These are phyloP conservation scores for Synanthedon myopaeformis DNA, from an alignment of 2,888 invertebrate species.

Conservation along the genomic window DNA sequence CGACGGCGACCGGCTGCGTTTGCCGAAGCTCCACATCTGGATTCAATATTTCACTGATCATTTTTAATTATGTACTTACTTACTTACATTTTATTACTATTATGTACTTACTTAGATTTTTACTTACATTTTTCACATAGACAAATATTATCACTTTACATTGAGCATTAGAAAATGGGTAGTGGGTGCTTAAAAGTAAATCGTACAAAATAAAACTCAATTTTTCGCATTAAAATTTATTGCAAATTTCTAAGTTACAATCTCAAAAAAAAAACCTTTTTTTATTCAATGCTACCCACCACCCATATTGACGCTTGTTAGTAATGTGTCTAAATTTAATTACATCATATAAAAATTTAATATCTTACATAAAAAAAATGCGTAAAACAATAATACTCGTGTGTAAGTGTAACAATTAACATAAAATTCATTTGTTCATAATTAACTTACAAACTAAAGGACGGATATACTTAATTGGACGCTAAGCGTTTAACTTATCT, in stretches of 20 bases:
- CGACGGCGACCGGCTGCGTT: constrained; percentile 78
- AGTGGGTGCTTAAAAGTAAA: constrained; percentile 40
- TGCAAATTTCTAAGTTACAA: constrained; percentile 19
- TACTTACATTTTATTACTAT: not conserved
- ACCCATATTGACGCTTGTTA: constrained; percentile 28
- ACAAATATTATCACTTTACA: not conserved
- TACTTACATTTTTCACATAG: not conserved
- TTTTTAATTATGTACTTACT: no score
- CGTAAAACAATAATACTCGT: not conserved
- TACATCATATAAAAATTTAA: not conserved
- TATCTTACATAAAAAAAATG: not conserved
- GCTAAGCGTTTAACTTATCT: no score
- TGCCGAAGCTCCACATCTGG: constrained; percentile 27
- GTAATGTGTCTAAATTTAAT: constrained; percentile 9
- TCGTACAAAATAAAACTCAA: constrained; percentile 44
- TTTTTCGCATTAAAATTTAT: constrained; percentile 25
- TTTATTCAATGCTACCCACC: constrained; percentile 48
- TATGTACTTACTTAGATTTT: not conserved
- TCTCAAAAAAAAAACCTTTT: constrained; percentile 17
- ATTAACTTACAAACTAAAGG: no score
- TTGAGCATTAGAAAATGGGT: constrained; percentile 19
- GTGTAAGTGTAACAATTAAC: no score
- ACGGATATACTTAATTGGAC: no score
- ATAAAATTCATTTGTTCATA: no score
- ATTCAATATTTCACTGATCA: no score